Evolutionary conservation across 2,113 vertebrate genomes (phyloP).

Genomic region (Pseudonaja textilis): DNA sequence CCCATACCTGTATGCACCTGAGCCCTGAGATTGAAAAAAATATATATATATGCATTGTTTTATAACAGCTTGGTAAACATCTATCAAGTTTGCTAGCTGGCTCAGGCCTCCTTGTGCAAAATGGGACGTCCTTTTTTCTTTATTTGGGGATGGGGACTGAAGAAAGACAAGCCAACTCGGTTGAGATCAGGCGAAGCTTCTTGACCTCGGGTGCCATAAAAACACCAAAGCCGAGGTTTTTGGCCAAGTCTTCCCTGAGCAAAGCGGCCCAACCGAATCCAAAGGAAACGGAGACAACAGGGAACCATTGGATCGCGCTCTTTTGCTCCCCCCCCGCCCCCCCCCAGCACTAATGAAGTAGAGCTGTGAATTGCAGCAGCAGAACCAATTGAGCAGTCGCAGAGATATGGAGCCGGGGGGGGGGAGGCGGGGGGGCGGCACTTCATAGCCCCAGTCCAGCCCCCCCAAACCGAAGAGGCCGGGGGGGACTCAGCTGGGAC

Average conservation of each 20-base stretch:
- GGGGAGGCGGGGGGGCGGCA: no score
- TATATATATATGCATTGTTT: background rate
- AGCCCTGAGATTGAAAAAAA: no score
- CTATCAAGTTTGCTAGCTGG: background rate
- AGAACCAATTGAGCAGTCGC: background rate
- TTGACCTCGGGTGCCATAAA: background rate
- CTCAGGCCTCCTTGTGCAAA: background rate
- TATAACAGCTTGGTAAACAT: background rate
- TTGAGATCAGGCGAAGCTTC: background rate
- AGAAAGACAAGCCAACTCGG: background rate
- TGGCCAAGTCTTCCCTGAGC: background rate
- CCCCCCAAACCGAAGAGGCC: background rate
- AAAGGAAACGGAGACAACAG: background rate
- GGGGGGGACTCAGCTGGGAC: background rate
- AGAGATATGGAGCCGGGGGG: background rate
- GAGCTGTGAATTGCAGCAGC: background rate
- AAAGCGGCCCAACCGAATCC: background rate
- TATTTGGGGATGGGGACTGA: background rate
- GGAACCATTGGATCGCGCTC: background rate
- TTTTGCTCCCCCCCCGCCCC: fast-evolving
- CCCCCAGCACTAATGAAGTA: background rate
- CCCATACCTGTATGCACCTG: background rate
- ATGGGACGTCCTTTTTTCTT: background rate
- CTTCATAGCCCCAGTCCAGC: background rate
- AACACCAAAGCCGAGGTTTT: background rate